These are phyloP conservation scores for Pontoporia blainvillei DNA, from an alignment of 2,113 vertebrate genomes.

Conservation along the genomic window DNA sequence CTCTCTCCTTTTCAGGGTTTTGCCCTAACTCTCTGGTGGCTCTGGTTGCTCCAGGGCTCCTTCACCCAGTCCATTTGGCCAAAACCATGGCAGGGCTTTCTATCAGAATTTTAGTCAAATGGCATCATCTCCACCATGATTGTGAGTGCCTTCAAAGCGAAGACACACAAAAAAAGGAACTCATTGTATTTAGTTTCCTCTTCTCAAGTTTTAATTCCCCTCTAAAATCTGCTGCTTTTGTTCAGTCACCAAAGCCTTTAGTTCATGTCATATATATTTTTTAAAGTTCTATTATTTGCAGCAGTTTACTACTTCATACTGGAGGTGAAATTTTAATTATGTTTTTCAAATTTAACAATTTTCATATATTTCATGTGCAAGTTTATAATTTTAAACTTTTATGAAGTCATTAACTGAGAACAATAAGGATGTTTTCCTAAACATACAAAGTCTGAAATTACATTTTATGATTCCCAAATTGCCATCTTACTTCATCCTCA, in stretches of 20 bases:
- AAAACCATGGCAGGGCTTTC: not conserved
- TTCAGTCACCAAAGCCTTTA: not conserved
- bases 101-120: not conserved
- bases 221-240: not conserved
- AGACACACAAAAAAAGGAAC: not conserved
- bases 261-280: not conserved
- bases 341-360: not conserved
- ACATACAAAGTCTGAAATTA: not conserved
- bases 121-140: not conserved
- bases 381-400: not conserved
- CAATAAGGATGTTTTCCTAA: slow-evolving; percentile 23
- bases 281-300: not conserved
- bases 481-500: not conserved
- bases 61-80: not conserved
- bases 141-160: not conserved
- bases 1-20: not conserved
- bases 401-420: slow-evolving; percentile 15
- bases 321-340: not conserved
- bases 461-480: slow-evolving; percentile 5
- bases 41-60: not conserved
- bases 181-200: not conserved
- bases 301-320: not conserved
- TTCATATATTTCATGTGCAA: not conserved
- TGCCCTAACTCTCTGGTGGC: not conserved
- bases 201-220: not conserved